Conservation (phyloP, 2,888 invertebrate genomes). For the Aspidiotus rigidus region DNA sequence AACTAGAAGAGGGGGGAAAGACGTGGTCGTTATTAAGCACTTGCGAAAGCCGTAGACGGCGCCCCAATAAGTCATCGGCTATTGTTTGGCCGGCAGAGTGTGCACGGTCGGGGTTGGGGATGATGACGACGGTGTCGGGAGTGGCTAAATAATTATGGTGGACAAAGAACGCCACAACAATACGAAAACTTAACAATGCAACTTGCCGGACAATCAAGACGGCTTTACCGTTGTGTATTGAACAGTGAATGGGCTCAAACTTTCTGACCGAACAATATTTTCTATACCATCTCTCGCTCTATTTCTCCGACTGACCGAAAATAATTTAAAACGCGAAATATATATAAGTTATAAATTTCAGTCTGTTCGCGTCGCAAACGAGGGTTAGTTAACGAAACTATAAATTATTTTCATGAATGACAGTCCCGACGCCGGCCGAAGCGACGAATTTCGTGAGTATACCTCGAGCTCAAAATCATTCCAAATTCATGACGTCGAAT, state of each 20-base stretch:
- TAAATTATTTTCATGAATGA: too few species aligned
- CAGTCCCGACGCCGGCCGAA: too few species aligned
- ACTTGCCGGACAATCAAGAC: conserved; percentile 32
- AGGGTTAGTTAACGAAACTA: too few species aligned
- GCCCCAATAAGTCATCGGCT: conserved; percentile 33
- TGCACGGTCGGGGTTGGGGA: conserved; percentile 13
- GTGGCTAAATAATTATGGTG: conserved; percentile 32
- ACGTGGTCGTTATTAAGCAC: conserved; percentile 32
- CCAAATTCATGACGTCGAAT: too few species aligned
- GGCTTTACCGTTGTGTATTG: conserved; percentile 28
- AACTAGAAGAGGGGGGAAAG: conserved; percentile 27
- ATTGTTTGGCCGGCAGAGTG: conserved; percentile 26
- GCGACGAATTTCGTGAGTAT: too few species aligned
- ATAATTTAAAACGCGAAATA: conserved; percentile 13
- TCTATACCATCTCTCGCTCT: background rate
- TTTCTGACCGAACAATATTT: conserved; percentile 22
- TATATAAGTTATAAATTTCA: background rate
- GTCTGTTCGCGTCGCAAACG: too few species aligned
- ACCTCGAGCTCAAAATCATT: too few species aligned
- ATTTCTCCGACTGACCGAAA: conserved; percentile 19
- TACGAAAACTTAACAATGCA: conserved; percentile 33
- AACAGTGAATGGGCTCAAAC: conserved; percentile 26
- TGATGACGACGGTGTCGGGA: conserved; percentile 16
- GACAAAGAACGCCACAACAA: conserved; percentile 32
- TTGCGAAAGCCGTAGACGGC: conserved; percentile 32